Evolutionary conservation across 2,113 vertebrate species (phyloP).

Genomic region (Eurypyga helias): DNA sequence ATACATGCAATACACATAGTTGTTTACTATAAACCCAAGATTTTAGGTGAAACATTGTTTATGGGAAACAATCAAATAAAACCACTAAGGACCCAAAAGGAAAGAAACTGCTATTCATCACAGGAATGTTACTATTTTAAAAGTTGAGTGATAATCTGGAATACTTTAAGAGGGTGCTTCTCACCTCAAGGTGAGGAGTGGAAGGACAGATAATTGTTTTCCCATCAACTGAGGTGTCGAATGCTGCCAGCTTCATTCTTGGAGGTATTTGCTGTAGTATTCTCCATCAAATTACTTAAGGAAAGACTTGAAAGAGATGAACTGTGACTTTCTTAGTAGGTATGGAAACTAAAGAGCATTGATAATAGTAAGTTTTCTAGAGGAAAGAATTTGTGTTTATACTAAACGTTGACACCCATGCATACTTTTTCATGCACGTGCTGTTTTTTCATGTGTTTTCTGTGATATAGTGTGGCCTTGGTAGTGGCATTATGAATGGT

Average conservation of each 20-base stretch:
- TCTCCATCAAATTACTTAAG: neutral
- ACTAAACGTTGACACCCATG: neutral
- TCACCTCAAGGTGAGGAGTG: neutral
- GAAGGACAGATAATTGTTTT: neutral
- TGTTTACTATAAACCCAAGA: neutral
- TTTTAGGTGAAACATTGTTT: neutral
- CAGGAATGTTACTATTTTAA: neutral
- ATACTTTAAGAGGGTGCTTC: neutral
- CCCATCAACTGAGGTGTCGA: neutral
- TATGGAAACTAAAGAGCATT: neutral
- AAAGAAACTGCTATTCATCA: neutral
- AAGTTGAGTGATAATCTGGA: neutral
- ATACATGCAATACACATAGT: neutral
- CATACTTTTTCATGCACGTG: neutral
- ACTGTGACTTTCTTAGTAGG: neutral
- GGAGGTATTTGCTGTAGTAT: neutral
- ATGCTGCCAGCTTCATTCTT: neutral
- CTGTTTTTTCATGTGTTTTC: neutral
- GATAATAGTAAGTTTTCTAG: neutral
- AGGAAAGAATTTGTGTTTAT: neutral
- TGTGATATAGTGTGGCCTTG: neutral
- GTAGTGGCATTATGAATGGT: neutral
- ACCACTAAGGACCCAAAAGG: neutral
- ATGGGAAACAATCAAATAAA: neutral
- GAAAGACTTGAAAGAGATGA: neutral